phyloP scores from a whole-genome alignment of 1,140 invertebrate genomes.

The Drosophila nikananu region DNA sequence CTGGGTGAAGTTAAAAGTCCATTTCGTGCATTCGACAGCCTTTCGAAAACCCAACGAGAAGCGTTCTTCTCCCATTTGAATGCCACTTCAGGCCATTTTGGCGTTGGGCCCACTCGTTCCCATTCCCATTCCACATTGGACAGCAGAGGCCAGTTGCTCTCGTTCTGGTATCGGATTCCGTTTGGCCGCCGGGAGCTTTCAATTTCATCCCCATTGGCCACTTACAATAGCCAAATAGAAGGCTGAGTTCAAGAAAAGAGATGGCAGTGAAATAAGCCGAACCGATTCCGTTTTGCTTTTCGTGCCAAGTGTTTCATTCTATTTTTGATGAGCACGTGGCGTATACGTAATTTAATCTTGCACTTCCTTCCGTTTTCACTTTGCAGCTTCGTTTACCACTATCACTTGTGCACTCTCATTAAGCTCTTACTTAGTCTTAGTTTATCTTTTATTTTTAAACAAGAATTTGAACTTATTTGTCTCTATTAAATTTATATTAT shows the following conservation, averaged over 20 bases:
- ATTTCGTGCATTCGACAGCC: conserved; percentile 16
- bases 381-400: background rate
- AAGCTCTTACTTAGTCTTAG: conserved; percentile 8
- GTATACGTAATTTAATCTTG: conserved; percentile 56
- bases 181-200: conserved; percentile 42
- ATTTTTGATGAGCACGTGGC: conserved; percentile 38
- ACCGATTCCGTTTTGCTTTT: conserved; percentile 24
- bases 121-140: background rate
- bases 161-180: conserved; percentile 36
- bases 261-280: conserved; percentile 10
- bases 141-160: conserved; percentile 13
- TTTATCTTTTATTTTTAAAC: too few species aligned
- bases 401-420: conserved; percentile 44
- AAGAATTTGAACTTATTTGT: too few species aligned
- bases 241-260: conserved; percentile 3
- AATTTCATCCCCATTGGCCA: conserved; percentile 61
- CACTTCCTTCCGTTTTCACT: background rate
- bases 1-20: conserved; percentile 36
- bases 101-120: background rate
- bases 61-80: conserved; percentile 27
- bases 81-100: conserved; percentile 31
- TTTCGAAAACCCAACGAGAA: conserved; percentile 4
- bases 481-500: too few species aligned
- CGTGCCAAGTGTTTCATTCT: conserved; percentile 36
- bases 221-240: conserved; percentile 35